Evolutionary conservation across 2,888 invertebrate species (phyloP), one percentile per base, ranked within the genome.

Genomic region (Cacoxenus indagator): DNA sequence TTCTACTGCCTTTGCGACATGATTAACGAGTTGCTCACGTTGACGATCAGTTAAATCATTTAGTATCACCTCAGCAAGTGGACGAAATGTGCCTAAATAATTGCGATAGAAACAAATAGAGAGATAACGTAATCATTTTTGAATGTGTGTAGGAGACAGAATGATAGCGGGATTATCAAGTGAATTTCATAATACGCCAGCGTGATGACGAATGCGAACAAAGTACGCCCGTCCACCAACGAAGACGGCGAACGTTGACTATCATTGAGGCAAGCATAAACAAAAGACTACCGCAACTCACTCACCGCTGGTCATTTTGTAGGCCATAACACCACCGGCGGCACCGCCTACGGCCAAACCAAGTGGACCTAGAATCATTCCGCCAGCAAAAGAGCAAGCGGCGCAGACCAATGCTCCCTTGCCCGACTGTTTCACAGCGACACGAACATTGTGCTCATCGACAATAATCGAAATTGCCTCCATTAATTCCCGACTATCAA

Each of bases 281-380:
- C 2, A 37, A 37, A 37, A 14, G n/a, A n/a, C n/a, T n/a, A n/a
- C n/a, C n/a, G 46, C 8, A n/a, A 4, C 8, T 9, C 26, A 71
- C 75, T 67, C 65, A 87, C 88, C 87, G 69, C 80, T 80, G 1
- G 87, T 82, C 75, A 86, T 75, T 67, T 78, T 81, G 59, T 84
- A 86, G 0, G 87, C 88, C 3, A 82, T 75, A 0, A 87, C 62
- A 4, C 87, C 86, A 0, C 88, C 88, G n/a, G 84, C 81, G 0
- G 84, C 78, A 0, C 88, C 86, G 54, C 88, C 88, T 22, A 87
- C 69, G 0, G 87, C 87, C 27, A 88, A 37, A 0, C 88, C 88
- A 1, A 83, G 75, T 24, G 88, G 87, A 0, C 87, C 87, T 57
- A 86, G 67, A 2, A 87, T 61, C 2, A 87, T n/a, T 1, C 88